Conservation (phyloP, 2,888 invertebrate genomes). For the Lamproptera curius region DNA sequence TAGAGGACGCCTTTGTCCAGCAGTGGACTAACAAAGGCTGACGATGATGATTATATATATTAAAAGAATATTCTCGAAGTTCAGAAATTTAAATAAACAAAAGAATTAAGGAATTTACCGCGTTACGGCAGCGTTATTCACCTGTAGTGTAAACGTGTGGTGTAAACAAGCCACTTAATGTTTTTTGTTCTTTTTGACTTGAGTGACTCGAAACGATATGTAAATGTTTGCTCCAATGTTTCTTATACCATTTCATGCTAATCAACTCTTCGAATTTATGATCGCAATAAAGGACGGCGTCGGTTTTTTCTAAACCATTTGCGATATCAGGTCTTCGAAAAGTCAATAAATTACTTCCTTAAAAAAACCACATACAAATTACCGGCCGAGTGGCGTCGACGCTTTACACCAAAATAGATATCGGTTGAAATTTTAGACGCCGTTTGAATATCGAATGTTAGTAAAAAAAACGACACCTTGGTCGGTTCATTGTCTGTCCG, state of each 20-base stretch:
- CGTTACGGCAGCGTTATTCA: no score
- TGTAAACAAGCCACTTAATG: no score
- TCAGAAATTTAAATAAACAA: no score
- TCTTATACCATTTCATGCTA: neutral
- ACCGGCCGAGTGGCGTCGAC: neutral
- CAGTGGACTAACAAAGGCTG: no score
- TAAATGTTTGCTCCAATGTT: no score
- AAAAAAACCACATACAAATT: neutral
- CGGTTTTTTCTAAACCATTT: neutral
- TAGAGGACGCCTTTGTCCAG: no score
- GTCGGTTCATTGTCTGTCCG: slow-evolving; percentile 11
- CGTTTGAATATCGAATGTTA: slow-evolving; percentile 20
- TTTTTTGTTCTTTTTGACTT: no score
- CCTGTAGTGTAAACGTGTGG: no score
- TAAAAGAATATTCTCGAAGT: no score
- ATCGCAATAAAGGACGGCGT: neutral
- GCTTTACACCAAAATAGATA: neutral
- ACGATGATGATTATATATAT: no score
- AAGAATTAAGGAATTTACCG: no score
- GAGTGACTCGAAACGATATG: no score
- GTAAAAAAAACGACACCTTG: slow-evolving; percentile 20
- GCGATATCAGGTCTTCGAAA: neutral
- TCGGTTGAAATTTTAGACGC: slow-evolving; percentile 16
- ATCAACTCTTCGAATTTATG: neutral
- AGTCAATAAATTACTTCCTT: neutral